Base-by-base conservation (phyloP, 92 coral and sea anemone species). In the Pocillopora meandrina region DNA sequence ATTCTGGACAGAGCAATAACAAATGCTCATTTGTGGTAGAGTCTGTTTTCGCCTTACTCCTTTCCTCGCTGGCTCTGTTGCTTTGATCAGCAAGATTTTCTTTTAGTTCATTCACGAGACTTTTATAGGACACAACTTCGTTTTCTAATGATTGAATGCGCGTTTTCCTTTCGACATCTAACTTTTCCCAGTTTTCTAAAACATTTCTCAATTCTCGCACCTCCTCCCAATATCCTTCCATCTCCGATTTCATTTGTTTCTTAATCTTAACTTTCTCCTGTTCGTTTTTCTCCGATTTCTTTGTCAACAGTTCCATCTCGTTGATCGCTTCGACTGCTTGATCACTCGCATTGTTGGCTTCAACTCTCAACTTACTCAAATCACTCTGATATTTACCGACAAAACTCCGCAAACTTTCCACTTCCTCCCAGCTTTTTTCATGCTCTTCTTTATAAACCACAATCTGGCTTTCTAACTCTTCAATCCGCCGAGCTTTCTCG, bases 271-370 rank as follows among this genome's bases (percentile, higher is more conserved):
- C 89, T 16, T 85, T 72, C 73, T 85, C 88, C 15, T 72, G 84
- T 60, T 86, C 98, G 78, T 80, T 86, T 26, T 87, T 90, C 86
- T 92, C 90, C 1, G 88, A 90, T 85, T 87, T 96, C 76, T 86
- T 74, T 84, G 90, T 87, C 89, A 93, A 93, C 83, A 90, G 55
- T 35, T 78, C 92, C 76, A 92, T 62, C 56, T 96, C 98, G 66
- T 68, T 85, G 65, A 75, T 75, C 5, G 87, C 89, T 58, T 92
- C 95, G 61, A 84, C 65, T 15, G 90, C 89, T 60, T 80, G 90
- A 85, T 90, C 89, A 63, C 88, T 87, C 56, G 92, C 84, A 18
- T 35, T 61, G 55, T 77, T 82, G 72, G 88, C 87, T 35, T 88
- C 90, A 72, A 56, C 79, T 20, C 90, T 90, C 6, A 89, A 87